Evolutionary conservation across 2,888 invertebrate genomes (phyloP).

Genomic region (Hoplodrina blanda): DNA sequence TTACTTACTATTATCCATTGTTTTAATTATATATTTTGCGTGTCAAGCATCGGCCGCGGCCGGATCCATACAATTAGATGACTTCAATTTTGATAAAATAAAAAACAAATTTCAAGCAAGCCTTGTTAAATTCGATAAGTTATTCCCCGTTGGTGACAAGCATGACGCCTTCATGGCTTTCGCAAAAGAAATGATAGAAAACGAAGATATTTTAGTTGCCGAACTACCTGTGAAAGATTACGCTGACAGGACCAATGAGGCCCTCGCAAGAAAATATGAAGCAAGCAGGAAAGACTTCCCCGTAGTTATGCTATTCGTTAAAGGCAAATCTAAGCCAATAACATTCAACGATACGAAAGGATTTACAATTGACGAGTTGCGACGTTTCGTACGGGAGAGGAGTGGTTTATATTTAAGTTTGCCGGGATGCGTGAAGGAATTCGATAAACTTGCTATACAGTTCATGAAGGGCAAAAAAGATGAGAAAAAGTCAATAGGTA

Average conservation of each 20-base stretch:
- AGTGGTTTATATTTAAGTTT: slow-evolving; percentile 95
- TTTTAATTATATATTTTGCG: slow-evolving; percentile 70
- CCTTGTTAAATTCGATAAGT: slow-evolving; percentile 98
- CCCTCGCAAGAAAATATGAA: slow-evolving; percentile 94
- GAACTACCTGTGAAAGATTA: slow-evolving; percentile 98
- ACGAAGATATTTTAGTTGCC: slow-evolving; percentile 94
- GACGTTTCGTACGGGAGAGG: slow-evolving; percentile 92
- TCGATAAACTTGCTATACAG: slow-evolving; percentile 94
- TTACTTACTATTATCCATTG: slow-evolving; percentile 69
- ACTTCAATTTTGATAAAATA: slow-evolving; percentile 95
- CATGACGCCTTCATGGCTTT: slow-evolving; percentile 96
- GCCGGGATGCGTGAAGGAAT: slow-evolving; percentile 95
- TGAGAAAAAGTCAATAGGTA: slow-evolving; percentile 85
- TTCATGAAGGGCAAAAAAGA: slow-evolving; percentile 92
- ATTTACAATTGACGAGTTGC: slow-evolving; percentile 92
- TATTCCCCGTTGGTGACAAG: slow-evolving; percentile 98
- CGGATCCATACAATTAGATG: slow-evolving; percentile 95
- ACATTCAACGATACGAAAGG: slow-evolving; percentile 88
- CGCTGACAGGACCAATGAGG: slow-evolving; percentile 97
- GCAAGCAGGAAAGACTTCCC: slow-evolving; percentile 96
- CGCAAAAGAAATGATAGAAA: slow-evolving; percentile 93
- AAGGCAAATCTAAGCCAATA: slow-evolving; percentile 91
- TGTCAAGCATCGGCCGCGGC: slow-evolving; percentile 85
- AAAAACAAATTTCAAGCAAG: slow-evolving; percentile 95
- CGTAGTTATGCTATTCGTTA: slow-evolving; percentile 93